These are phyloP conservation scores for Glossophaga mutica DNA, from an alignment of 2,797 vertebrate genomes.

Conservation along the genomic window DNA sequence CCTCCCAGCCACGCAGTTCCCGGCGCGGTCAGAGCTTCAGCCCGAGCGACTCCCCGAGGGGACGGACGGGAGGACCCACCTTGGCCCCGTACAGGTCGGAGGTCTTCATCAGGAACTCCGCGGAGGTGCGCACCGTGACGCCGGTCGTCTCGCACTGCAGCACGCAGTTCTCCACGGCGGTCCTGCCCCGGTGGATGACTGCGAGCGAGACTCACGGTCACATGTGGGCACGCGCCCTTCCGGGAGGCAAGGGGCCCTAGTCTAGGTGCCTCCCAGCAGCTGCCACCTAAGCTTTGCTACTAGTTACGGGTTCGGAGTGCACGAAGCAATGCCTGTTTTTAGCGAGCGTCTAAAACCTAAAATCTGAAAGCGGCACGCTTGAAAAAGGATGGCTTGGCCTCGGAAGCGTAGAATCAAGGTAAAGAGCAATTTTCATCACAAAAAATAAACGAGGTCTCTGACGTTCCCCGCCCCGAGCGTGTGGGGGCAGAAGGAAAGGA, in stretches of 20 bases:
- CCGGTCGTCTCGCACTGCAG: slow-evolving; percentile 95
- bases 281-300: background rate
- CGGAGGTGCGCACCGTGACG: slow-evolving; percentile 89
- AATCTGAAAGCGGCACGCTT: background rate
- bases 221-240: background rate
- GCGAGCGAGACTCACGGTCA: slow-evolving; percentile 12
- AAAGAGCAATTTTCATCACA: background rate
- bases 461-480: background rate
- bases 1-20: background rate
- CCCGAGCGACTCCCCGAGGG: background rate
- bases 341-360: slow-evolving; percentile 2
- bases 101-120: slow-evolving; percentile 91
- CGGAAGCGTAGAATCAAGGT: background rate
- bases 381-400: background rate
- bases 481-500: background rate
- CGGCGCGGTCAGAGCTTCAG: background rate
- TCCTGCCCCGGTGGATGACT: slow-evolving; percentile 91
- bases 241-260: background rate
- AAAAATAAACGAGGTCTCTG: background rate
- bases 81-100: slow-evolving; percentile 97
- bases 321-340: background rate
- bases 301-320: background rate
- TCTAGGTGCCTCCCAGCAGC: background rate
- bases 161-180: slow-evolving; percentile 94
- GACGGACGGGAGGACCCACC: slow-evolving; percentile 79